Conservation (phyloP, 2,113 vertebrate genomes). For the Pagrus major region DNA sequence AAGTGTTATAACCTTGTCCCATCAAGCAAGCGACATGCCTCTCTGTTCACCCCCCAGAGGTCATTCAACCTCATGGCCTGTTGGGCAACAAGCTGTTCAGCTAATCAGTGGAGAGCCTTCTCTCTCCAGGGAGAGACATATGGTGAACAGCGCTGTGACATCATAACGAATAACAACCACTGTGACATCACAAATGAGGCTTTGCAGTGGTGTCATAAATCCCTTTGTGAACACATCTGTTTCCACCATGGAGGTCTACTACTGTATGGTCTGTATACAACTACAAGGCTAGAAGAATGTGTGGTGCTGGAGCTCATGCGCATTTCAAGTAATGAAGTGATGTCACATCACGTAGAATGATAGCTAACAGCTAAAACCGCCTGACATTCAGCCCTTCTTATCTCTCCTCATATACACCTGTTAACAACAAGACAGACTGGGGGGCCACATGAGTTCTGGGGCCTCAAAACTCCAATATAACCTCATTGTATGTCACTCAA, state of each 20-base stretch:
- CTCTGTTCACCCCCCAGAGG: conserved; percentile 66
- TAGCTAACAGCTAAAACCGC: not conserved
- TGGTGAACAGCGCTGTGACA: conserved; percentile 54
- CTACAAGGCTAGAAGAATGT: not conserved
- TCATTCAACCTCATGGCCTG: conserved; percentile 70
- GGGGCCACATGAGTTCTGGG: no score
- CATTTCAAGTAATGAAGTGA: not conserved
- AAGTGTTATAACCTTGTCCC: conserved; percentile 62
- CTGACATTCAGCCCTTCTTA: no score
- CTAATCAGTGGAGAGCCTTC: conserved; percentile 72
- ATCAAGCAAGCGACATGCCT: conserved; percentile 71
- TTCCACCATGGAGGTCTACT: conserved; percentile 12
- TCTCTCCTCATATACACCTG: no score
- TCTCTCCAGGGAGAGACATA: conserved; percentile 66
- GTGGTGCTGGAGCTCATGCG: not conserved
- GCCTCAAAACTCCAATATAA: no score
- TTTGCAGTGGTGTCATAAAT: conserved; percentile 2
- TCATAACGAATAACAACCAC: conserved; percentile 42
- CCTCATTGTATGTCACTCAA: no score
- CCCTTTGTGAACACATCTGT: conserved; percentile 55
- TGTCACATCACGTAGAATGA: not conserved
- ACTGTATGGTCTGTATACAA: not conserved
- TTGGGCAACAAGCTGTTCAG: conserved; percentile 72
- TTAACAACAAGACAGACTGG: no score
- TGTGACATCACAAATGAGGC: conserved; percentile 41